Base-by-base conservation (phyloP, 2,888 invertebrate species). In the Sphecodes monilicornis region DNA sequence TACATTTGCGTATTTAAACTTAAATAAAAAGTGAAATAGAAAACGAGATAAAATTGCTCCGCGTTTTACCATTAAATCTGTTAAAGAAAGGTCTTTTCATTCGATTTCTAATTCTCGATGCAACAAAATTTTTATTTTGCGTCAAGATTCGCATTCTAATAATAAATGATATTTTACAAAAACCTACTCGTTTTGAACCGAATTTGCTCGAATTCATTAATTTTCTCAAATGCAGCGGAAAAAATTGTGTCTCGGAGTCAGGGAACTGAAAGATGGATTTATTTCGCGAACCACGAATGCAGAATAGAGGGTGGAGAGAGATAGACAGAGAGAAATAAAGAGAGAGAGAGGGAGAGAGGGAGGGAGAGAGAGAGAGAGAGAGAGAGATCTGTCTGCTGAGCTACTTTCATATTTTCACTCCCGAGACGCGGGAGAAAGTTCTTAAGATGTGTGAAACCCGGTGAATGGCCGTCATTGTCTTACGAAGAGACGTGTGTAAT, bases 371-470 rank as follows among this genome's bases (percentile, higher is more conserved):
- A 29, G 84, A 86, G 88, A 89, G 87, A 78, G 87, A 91, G 90
- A 91, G 92, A 90, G 91, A 88, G 87, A 92, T 90, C 91, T 90
- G 87, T 89, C 89, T 84, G 87, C 82, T 88, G 93, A 93, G 94
- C 94, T 93, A 94, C 94, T 94, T 94, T 94, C 94, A 94, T 94
- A 94, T 94, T 94, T 94, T 94, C 94, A 94, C 94, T 91, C 92
- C 92, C 84, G 89, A 87, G 91, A 91, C 90, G 84, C 88, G 90
- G 88, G 94, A 94, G 94, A 94, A 94, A 94, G 94, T 94, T 90
- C 88, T 85, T 74, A 64, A 90, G 89, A 92, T 92, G 93, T 92
- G 93, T 93, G 93, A 93, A 93, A 94, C 92, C 90, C 90, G 86
- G 90, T 90, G 91, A 89, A 84, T 82, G 90, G 86, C 84, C 88